These are phyloP conservation scores for Lydus trimaculatus DNA, from an alignment of 2,888 invertebrate species.

Conservation along the genomic window DNA sequence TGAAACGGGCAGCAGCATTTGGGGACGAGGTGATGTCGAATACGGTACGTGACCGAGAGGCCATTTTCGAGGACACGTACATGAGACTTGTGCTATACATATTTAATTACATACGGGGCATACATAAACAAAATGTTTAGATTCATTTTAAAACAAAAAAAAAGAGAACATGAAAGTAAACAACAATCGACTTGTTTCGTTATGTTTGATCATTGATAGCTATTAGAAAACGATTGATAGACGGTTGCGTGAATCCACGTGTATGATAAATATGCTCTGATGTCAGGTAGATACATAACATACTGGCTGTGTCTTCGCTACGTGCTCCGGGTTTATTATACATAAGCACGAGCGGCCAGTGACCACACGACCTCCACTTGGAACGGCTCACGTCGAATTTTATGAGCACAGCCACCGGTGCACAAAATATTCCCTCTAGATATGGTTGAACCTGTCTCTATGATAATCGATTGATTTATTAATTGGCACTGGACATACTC, in stretches of 20 bases:
- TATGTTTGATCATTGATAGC: not conserved
- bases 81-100: constrained; percentile 6
- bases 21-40: constrained; percentile 3
- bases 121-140: not conserved
- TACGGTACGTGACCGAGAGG: constrained; percentile 3
- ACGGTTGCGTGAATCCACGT: not conserved
- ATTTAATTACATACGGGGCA: not conserved
- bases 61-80: constrained; percentile 8
- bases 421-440: not conserved
- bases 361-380: constrained; percentile 31
- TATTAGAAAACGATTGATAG: not conserved
- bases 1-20: constrained; percentile 8
- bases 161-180: not conserved
- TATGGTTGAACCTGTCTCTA: not conserved
- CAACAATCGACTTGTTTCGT: not conserved
- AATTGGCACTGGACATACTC: not conserved
- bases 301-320: constrained; percentile 28
- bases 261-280: constrained; percentile 3
- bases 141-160: not conserved
- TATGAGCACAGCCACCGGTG: not conserved
- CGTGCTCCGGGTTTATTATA: constrained; percentile 30
- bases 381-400: not conserved
- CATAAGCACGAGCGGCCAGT: constrained; percentile 32
- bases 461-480: constrained; percentile 8
- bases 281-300: constrained; percentile 3